A percentile compares a stretch with the other conserved stretches of the same genome.
Evolutionary conservation across 2,888 invertebrate species (phyloP).

Genomic region (Autographa pulchrina): DNA sequence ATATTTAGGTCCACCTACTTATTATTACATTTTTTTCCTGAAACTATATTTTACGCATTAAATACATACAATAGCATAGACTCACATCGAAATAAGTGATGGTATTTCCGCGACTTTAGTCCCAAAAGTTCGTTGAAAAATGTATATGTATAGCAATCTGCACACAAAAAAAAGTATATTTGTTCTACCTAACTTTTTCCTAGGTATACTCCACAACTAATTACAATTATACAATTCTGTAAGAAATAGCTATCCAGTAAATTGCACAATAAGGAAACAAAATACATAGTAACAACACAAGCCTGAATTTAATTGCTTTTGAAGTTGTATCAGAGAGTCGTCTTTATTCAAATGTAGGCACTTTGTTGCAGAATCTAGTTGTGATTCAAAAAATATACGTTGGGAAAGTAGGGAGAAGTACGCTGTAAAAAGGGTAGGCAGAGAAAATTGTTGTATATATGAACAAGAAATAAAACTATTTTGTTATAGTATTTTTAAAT

Average conservation of each 20-base stretch:
- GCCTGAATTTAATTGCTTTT: constrained; percentile 56
- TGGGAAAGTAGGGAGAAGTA: constrained; percentile 16
- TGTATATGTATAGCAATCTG: no score
- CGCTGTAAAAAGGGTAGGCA: constrained; percentile 21
- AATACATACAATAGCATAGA: no score
- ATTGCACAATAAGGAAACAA: constrained; percentile 16
- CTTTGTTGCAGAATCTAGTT: constrained; percentile 43
- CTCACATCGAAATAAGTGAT: no score
- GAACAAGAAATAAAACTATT: no score
- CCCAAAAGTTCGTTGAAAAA: no score
- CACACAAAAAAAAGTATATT: no score
- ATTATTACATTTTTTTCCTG: no score
- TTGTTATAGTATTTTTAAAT: background rate
- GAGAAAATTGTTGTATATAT: constrained; percentile 30
- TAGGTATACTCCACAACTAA: background rate
- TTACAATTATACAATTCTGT: constrained; percentile 2
- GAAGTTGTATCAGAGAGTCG: constrained; percentile 62
- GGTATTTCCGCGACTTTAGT: no score
- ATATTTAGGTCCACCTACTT: no score
- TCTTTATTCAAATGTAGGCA: constrained; percentile 64
- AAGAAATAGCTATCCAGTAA: background rate
- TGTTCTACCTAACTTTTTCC: no score
- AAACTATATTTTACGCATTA: no score
- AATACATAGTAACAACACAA: constrained; percentile 23
- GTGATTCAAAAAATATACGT: constrained; percentile 39